phyloP scores from a whole-genome alignment of 2,113 vertebrate genomes.

The Tinamus guttatus region DNA sequence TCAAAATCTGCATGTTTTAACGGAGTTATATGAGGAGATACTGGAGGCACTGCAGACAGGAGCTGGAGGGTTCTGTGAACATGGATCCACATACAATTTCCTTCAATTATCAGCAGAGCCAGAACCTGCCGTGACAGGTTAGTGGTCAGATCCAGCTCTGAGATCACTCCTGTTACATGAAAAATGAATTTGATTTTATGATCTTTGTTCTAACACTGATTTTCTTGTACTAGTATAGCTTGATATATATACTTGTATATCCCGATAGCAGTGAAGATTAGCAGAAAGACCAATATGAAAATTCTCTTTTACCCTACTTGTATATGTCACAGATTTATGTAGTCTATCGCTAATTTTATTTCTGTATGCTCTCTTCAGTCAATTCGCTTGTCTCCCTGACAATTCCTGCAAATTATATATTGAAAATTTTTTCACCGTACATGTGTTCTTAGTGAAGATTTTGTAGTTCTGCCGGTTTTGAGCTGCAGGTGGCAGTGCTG shows the following conservation, averaged over 20 bases:
- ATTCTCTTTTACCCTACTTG: background rate
- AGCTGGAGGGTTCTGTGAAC: background rate
- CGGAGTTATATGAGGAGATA: background rate
- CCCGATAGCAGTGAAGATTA: background rate
- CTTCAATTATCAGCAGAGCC: background rate
- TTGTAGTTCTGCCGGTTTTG: background rate
- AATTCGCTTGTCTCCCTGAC: background rate
- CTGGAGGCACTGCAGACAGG: background rate
- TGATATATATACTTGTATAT: background rate
- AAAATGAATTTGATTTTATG: background rate
- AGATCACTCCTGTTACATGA: background rate
- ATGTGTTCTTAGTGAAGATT: background rate
- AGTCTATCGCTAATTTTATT: background rate
- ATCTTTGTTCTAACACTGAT: background rate
- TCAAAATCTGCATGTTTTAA: background rate
- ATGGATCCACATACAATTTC: background rate
- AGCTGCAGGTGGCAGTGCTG: constrained; percentile 79
- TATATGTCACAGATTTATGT: background rate
- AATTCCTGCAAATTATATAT: rapidly evolving
- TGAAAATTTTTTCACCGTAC: rapidly evolving
- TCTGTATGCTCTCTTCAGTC: background rate
- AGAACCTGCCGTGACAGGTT: background rate
- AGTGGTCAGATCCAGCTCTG: background rate
- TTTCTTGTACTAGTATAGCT: background rate
- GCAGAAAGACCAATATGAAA: background rate